Percentiles rank a stretch among this genome's conserved stretches.
Conservation (phyloP, 2,113 vertebrate genomes). For the Brachyhypopomus occidentalis region DNA sequence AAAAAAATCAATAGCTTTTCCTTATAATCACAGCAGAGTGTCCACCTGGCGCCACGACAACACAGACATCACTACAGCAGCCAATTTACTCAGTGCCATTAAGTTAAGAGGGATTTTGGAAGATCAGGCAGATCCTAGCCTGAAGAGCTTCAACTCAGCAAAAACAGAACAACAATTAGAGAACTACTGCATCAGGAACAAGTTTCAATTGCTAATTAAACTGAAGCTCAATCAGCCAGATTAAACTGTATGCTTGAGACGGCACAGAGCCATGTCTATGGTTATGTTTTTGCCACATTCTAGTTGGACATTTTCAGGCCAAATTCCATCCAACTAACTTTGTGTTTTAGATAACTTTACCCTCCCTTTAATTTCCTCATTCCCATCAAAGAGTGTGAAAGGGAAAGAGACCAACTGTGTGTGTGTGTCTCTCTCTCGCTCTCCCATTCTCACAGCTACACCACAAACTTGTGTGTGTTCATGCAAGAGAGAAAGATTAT, state of each 20-base stretch:
- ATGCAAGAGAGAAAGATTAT: neutral
- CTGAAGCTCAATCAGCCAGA: no score
- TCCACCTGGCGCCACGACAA: slow-evolving; percentile 2
- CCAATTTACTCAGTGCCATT: neutral
- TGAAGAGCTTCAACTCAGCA: neutral
- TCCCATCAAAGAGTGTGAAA: neutral
- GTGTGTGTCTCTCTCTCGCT: neutral
- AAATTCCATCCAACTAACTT: neutral
- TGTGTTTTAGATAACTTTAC: neutral
- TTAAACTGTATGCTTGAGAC: neutral
- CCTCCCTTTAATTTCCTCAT: slow-evolving; percentile 1
- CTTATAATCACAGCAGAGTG: slow-evolving; percentile 1
- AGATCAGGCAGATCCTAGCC: no score
- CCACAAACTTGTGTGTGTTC: neutral
- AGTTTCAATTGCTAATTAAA: no score
- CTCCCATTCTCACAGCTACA: neutral
- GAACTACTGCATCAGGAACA: no score
- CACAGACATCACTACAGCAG: neutral
- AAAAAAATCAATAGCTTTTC: slow-evolving; percentile 1
- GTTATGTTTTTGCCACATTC: no score
- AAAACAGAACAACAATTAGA: no score
- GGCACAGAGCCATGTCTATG: no score
- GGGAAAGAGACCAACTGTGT: neutral
- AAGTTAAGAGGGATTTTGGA: neutral
- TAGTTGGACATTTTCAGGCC: no score